Percentiles rank a stretch among this genome's conserved stretches.
Evolutionary conservation across 2,113 vertebrate genomes (phyloP).

Genomic region (Oryzias melastigma): DNA sequence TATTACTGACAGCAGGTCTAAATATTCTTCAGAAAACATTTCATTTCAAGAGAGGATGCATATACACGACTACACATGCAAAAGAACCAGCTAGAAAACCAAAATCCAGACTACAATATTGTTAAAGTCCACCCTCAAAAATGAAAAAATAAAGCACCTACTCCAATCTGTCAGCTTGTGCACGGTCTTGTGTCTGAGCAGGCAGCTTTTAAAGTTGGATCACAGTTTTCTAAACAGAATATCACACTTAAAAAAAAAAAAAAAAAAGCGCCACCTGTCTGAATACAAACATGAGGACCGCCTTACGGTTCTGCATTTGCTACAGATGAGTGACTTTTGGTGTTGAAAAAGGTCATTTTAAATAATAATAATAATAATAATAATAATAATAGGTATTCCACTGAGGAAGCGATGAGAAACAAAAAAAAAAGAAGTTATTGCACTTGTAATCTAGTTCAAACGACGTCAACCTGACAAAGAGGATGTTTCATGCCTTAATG

Average conservation of each 20-base stretch:
- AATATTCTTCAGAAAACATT: constrained; percentile 67
- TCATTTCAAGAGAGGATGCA: constrained; percentile 68
- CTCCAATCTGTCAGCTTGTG: constrained; percentile 62
- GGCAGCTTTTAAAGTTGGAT: constrained; percentile 68
- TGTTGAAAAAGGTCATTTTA: constrained; percentile 63
- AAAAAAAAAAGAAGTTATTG: constrained; percentile 76
- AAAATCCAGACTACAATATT: constrained; percentile 63
- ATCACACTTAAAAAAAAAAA: constrained; percentile 54
- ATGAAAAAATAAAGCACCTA: constrained; percentile 29
- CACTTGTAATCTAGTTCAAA: constrained; percentile 73
- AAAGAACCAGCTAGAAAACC: constrained; percentile 64
- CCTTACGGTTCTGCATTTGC: constrained; percentile 58
- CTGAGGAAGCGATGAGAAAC: constrained; percentile 74
- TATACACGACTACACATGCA: constrained; percentile 75
- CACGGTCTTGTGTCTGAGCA: constrained; percentile 68
- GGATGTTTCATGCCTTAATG: constrained; percentile 72
- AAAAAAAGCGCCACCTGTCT: constrained; percentile 63
- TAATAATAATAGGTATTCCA: constrained; percentile 19
- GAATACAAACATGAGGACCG: constrained; percentile 64
- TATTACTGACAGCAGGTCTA: constrained; percentile 70
- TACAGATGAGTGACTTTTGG: constrained; percentile 71
- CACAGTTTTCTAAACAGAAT: constrained; percentile 77
- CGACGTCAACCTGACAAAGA: constrained; percentile 70
- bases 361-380: constrained; percentile 6
- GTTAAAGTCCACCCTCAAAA: constrained; percentile 51